Percentiles rank a stretch among this genome's conserved stretches.
phyloP scores from a whole-genome alignment of 2,888 invertebrate species.

The Mesochorus sp. region DNA sequence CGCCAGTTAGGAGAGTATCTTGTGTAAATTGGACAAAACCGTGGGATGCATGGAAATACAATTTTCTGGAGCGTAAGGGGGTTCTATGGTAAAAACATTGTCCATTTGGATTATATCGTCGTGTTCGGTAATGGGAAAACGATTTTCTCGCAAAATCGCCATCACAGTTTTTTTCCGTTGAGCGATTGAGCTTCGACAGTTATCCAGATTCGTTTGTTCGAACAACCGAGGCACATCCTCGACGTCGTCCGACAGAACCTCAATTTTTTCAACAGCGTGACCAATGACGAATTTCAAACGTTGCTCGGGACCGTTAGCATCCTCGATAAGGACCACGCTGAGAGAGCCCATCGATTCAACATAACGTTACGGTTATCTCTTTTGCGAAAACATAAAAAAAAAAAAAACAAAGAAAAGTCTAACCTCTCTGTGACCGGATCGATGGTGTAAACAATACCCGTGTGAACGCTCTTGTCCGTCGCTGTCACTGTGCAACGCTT shows the following conservation, averaged over 20 bases:
- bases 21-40: constrained; percentile 75
- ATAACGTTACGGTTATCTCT: too few species aligned
- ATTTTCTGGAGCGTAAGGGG: constrained; percentile 76
- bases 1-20: constrained; percentile 63
- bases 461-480: constrained; percentile 68
- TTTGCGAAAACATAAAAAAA: background rate
- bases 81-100: constrained; percentile 74
- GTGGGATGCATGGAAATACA: constrained; percentile 76
- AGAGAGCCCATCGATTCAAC: too few species aligned
- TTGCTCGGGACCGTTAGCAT: constrained; percentile 61
- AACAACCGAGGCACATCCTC: constrained; percentile 74
- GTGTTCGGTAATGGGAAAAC: constrained; percentile 75
- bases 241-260: constrained; percentile 65
- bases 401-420: constrained; percentile 54
- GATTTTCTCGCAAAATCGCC: constrained; percentile 72
- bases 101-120: constrained; percentile 73
- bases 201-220: constrained; percentile 5
- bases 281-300: constrained; percentile 75
- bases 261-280: constrained; percentile 73
- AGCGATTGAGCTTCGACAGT: background rate
- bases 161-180: constrained; percentile 71
- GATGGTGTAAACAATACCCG: constrained; percentile 78
- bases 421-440: constrained; percentile 81
- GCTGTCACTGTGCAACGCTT: constrained; percentile 74
- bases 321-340: constrained; percentile 75